Evolutionary conservation across 2,797 vertebrate genomes (phyloP).

Genomic region (Rallus crepitans): DNA sequence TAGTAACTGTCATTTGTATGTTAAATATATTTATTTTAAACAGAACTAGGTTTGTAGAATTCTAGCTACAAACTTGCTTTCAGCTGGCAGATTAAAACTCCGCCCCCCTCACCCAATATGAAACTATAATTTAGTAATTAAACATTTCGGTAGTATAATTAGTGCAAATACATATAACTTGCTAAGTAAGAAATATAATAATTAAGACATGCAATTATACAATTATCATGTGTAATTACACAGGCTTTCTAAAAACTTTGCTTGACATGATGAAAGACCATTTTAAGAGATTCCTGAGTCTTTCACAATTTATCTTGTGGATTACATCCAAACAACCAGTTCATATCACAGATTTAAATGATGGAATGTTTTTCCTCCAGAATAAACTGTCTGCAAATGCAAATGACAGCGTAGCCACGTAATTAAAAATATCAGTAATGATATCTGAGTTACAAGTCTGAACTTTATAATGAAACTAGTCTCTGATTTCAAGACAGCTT

Average conservation of each 20-base stretch:
- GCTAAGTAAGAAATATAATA: conserved; percentile 47
- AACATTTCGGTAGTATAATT: conserved; percentile 58
- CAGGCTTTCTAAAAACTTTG: conserved; percentile 28
- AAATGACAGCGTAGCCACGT: not conserved
- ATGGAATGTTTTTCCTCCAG: not conserved
- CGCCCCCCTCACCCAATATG: not conserved
- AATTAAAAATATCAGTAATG: not conserved
- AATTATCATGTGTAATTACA: conserved; percentile 63
- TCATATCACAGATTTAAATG: not conserved
- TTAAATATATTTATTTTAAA: not conserved
- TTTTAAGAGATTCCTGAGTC: not conserved
- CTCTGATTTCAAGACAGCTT: not conserved
- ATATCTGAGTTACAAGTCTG: not conserved
- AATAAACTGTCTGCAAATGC: not conserved
- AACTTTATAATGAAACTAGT: not conserved
- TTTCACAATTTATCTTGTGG: not conserved
- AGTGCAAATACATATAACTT: conserved; percentile 61
- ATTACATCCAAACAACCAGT: not conserved
- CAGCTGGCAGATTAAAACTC: not conserved
- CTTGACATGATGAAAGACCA: not conserved
- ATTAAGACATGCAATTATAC: conserved; percentile 62
- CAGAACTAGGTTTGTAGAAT: not conserved
- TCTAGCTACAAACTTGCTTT: conserved; percentile 10
- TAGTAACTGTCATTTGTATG: not conserved
- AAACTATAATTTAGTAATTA: conserved; percentile 57